Conservation (phyloP, 1,140 invertebrate genomes). For the Pemphigus obesinymphae region DNA sequence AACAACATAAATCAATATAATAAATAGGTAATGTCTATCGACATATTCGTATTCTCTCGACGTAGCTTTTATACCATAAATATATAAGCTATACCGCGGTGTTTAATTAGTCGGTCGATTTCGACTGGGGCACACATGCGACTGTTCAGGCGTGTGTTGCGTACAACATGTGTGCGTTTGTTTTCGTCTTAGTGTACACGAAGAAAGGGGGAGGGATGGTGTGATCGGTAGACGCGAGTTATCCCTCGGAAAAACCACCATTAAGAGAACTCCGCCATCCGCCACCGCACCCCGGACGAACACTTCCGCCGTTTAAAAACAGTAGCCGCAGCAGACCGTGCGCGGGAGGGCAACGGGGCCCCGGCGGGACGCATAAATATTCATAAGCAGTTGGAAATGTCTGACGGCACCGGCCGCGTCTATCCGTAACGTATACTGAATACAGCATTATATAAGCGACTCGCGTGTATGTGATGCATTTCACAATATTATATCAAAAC, state of each 20-base stretch:
- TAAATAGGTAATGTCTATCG: neutral
- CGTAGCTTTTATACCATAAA: no score
- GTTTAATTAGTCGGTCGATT: no score
- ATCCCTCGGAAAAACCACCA: constrained; percentile 4
- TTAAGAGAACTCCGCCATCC: neutral
- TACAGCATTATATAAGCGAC: no score
- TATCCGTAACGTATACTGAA: neutral
- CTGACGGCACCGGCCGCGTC: neutral
- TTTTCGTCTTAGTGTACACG: neutral
- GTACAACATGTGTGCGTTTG: neutral
- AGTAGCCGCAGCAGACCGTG: constrained; percentile 1
- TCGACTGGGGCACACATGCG: neutral
- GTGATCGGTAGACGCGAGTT: neutral
- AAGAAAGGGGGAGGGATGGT: neutral
- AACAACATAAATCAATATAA: no score
- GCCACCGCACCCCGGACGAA: neutral
- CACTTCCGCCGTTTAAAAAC: constrained; percentile 24
- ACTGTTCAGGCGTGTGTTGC: neutral
- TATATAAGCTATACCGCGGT: no score
- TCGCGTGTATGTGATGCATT: no score
- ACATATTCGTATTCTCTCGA: neutral
- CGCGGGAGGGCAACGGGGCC: neutral
- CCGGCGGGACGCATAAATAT: neutral
- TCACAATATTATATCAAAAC: neutral
- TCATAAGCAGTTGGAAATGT: constrained; percentile 7